Percentiles rank a stretch among this genome's conserved stretches.
phyloP scores from a whole-genome alignment of 37 sponge, comb jelly and placozoan species.

The Aplysina aerophoba region DNA sequence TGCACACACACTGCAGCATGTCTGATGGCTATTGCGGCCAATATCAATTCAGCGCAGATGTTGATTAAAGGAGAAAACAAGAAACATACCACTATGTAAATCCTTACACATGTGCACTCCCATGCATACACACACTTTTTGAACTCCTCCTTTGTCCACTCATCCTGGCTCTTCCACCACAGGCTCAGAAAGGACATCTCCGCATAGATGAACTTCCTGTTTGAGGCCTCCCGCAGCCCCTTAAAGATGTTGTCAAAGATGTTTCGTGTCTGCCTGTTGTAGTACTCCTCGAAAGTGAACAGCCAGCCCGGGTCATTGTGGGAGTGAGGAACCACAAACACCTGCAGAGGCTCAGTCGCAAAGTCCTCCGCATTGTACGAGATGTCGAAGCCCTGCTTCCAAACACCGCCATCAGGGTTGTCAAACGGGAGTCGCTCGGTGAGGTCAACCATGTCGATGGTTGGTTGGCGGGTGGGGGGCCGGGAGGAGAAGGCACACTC shows the following conservation, averaged over 20 bases:
- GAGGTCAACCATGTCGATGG: conserved; percentile 55
- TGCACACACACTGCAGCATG: no score
- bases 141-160: conserved; percentile 43
- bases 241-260: conserved; percentile 79
- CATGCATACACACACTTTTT: conserved; percentile 39
- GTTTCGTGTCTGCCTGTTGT: conserved; percentile 61
- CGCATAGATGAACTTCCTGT: conserved; percentile 88
- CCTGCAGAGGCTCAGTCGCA: conserved; percentile 62
- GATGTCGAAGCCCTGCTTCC: conserved; percentile 92
- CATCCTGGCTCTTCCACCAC: conserved; percentile 84
- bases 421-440: conserved; percentile 75
- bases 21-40: no score
- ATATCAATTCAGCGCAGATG: no score
- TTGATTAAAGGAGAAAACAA: no score
- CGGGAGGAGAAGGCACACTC: conserved; percentile 28
- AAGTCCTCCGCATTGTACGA: conserved; percentile 51
- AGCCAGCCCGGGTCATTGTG: conserved; percentile 97
- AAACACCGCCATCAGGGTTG: conserved; percentile 81
- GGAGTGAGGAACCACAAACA: conserved; percentile 92
- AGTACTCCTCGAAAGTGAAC: conserved; percentile 83
- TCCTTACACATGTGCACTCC: neutral
- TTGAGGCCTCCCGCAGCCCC: conserved; percentile 40
- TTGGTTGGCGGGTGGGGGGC: conserved; percentile 10
- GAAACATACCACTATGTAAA: no score
- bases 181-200: conserved; percentile 88